Evolutionary conservation across 2,888 invertebrate species (phyloP).

Genomic region (Callimorpha dominula): DNA sequence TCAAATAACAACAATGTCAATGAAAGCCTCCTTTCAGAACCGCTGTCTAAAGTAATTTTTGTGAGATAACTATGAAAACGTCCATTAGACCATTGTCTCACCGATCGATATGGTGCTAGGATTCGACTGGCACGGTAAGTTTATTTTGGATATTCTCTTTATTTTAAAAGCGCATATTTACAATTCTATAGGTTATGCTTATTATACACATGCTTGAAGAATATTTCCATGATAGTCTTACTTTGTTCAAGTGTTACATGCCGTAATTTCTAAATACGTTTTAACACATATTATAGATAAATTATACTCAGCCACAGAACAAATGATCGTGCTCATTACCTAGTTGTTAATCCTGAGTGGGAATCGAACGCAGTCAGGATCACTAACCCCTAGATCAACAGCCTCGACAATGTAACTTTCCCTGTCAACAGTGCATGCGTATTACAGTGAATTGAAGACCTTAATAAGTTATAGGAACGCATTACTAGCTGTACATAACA

Average conservation of each 20-base stretch:
- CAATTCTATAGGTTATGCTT: not conserved
- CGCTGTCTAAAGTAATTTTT: not conserved
- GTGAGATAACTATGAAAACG: not conserved
- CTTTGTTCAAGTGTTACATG: too few species aligned
- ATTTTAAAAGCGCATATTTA: not conserved
- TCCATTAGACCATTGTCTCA: not conserved
- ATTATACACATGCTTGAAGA: not conserved
- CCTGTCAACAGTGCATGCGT: not conserved
- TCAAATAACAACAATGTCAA: not conserved
- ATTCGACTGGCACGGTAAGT: not conserved
- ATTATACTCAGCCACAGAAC: too few species aligned
- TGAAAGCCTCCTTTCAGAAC: not conserved
- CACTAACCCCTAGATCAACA: too few species aligned
- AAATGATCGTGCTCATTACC: too few species aligned
- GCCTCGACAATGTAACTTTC: too few species aligned
- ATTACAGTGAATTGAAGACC: not conserved
- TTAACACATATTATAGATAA: too few species aligned
- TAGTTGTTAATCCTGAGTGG: too few species aligned
- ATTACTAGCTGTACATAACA: too few species aligned
- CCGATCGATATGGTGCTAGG: conserved; percentile 1
- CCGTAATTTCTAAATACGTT: too few species aligned
- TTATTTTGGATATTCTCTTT: not conserved
- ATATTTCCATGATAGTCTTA: not conserved
- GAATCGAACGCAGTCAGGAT: too few species aligned
- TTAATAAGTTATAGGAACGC: too few species aligned